phyloP scores from a whole-genome alignment of 1,140 invertebrate species.

The Holotrichia oblita region DNA sequence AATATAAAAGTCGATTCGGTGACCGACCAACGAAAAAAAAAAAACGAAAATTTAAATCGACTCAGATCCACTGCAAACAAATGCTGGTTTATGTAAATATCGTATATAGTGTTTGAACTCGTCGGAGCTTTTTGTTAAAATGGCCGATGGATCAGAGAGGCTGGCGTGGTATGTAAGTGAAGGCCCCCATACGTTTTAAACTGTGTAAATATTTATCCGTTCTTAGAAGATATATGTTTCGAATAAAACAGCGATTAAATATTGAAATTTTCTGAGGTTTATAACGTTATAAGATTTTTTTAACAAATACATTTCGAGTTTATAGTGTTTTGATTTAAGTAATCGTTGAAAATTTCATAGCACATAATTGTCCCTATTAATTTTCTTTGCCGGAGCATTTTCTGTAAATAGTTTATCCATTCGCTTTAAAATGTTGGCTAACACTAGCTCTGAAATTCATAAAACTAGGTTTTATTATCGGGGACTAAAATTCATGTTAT shows the following conservation, averaged over 20 bases:
- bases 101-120: not conserved
- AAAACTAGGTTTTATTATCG: not conserved
- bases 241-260: conserved; percentile 37
- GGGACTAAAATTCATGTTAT: not conserved
- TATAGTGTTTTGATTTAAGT: conserved; percentile 6
- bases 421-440: not conserved
- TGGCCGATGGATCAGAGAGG: not conserved
- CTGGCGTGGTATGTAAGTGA: not conserved
- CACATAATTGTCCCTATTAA: not conserved
- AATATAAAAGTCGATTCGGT: conserved; percentile 29
- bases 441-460: not conserved
- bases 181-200: conserved; percentile 22
- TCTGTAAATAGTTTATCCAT: not conserved
- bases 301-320: not conserved
- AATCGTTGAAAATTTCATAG: not conserved
- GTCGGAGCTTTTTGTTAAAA: conserved; percentile 40
- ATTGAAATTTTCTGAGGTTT: conserved; percentile 20
- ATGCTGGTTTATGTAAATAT: conserved; percentile 23
- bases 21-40: not conserved
- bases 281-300: not conserved
- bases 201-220: conserved; percentile 37
- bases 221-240: conserved; percentile 22
- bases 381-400: not conserved
- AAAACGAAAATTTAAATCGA: conserved; percentile 41
- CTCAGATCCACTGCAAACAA: conserved; percentile 32